Evolutionary conservation across 2,888 invertebrate genomes (phyloP).

Genomic region (Dryocosmus kuriphilus): DNA sequence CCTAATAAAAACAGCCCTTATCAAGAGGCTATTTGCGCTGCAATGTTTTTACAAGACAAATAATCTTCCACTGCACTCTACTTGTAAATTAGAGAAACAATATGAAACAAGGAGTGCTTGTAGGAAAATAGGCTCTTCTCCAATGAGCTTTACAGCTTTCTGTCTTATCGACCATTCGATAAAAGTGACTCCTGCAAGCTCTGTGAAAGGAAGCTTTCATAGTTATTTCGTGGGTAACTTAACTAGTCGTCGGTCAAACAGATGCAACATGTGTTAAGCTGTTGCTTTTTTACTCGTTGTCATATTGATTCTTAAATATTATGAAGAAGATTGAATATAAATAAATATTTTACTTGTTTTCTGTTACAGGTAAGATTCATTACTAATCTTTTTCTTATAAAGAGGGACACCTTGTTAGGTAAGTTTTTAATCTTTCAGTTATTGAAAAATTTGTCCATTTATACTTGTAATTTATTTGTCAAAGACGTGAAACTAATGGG

Average conservation of each 20-base stretch:
- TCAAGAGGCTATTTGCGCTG: neutral
- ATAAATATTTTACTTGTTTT: neutral
- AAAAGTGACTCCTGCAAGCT: constrained; percentile 19
- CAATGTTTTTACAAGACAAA: neutral
- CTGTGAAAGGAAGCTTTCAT: neutral
- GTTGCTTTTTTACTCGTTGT: no score
- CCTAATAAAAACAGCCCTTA: neutral
- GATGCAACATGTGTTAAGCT: no score
- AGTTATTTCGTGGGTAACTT: neutral
- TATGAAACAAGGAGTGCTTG: neutral
- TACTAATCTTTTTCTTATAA: neutral
- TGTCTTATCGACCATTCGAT: neutral
- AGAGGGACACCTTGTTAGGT: neutral
- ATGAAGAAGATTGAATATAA: neutral
- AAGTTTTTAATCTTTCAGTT: neutral
- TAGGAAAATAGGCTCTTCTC: neutral
- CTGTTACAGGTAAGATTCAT: constrained; percentile 17
- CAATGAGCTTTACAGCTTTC: neutral
- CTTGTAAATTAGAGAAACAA: neutral
- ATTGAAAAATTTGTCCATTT: neutral
- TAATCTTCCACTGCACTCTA: neutral
- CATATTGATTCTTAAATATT: neutral
- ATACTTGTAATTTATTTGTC: neutral
- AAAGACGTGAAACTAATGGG: no score
- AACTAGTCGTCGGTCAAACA: neutral